phyloP scores from a whole-genome alignment of 1,140 invertebrate species.

The Brachionus paranguensis region DNA sequence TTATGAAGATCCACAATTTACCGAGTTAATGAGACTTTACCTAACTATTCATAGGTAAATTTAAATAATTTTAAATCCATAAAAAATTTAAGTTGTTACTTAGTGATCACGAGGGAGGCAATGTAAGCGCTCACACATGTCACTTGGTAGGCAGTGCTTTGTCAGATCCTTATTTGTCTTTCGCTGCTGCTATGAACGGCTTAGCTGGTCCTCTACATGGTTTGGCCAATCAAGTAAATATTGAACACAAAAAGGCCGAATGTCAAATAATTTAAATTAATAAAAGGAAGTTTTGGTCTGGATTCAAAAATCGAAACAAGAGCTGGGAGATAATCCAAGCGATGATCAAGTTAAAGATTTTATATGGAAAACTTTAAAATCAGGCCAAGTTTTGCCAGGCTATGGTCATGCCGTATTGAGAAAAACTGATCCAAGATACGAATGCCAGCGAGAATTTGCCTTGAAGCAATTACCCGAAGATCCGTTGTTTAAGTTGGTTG shows the following conservation, averaged over 20 bases:
- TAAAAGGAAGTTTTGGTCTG: slow-evolving; percentile 55
- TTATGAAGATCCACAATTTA: slow-evolving; percentile 76
- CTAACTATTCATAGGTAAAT: slow-evolving; percentile 74
- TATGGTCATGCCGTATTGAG: slow-evolving; percentile 93
- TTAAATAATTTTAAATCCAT: slow-evolving; percentile 43
- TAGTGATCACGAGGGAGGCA: slow-evolving; percentile 86
- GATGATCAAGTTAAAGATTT: slow-evolving; percentile 85
- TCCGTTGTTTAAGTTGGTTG: slow-evolving; percentile 80
- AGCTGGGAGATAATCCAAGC: slow-evolving; percentile 68
- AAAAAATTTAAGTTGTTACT: neutral
- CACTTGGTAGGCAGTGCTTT: slow-evolving; percentile 90
- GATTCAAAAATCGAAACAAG: slow-evolving; percentile 63
- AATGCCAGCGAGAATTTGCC: slow-evolving; percentile 88
- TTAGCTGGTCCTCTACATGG: slow-evolving; percentile 90
- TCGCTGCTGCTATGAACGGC: slow-evolving; percentile 87
- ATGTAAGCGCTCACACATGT: slow-evolving; percentile 83
- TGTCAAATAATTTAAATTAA: neutral
- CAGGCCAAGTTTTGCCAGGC: slow-evolving; percentile 86
- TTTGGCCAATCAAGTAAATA: slow-evolving; percentile 74
- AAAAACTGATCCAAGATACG: slow-evolving; percentile 90
- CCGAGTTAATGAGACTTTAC: slow-evolving; percentile 86
- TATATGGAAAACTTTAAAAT: slow-evolving; percentile 87
- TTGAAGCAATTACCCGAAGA: slow-evolving; percentile 88
- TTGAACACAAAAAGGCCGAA: neutral
- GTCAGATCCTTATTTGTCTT: slow-evolving; percentile 87